Evolutionary conservation across 1,140 invertebrate genomes (phyloP), one percentile per base, ranked within the genome.

Genomic region (Orius insidiosus): DNA sequence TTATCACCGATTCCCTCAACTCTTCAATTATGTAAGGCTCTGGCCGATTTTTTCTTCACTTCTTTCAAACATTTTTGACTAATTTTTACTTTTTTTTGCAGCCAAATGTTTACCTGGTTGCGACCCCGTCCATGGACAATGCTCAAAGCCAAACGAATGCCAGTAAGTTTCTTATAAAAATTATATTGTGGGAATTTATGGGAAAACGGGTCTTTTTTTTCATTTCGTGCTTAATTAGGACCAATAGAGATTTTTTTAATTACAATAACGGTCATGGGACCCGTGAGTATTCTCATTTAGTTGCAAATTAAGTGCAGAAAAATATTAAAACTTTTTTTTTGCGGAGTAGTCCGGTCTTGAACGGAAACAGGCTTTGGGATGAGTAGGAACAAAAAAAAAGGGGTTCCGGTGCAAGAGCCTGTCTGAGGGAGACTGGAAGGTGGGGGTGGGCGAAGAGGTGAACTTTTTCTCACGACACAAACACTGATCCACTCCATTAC

Each of bases 131-230:
- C 85, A 93, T 66, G 92, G 92, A 59, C 78, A 81, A 63, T 97
- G 92, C 72, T 77, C 74, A 56, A 74, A 75, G 61, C 90, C 92
- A 55, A 84, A 89, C 68, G 85, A 94, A 70, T 96, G 90, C 84
- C 76, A 74, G 89, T 93, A 75, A 85, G 86, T 90, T 76, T 60
- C 4, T 13, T 43, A 24, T 24, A 24, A n/a, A n/a, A n/a, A n/a
- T n/a, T n/a, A 24, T 24, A 24, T 24, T 4, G 24, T 24, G 24
- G 24, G 24, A 24, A 24, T 24, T n/a, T n/a, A 24, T 24, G 24
- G 24, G 24, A 24, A 24, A 24, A 24, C 24, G 24, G 24, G n/a
- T n/a, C n/a, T 24, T 24, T 24, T 24, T 24, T 7, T 24, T 24
- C 24, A 24, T 24, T 24, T 24, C 24, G 24, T 24, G 24, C 24